Percentiles rank a stretch among this genome's conserved stretches.
Conservation (phyloP, 2,888 invertebrate genomes). For the Helicoverpa assulta region DNA sequence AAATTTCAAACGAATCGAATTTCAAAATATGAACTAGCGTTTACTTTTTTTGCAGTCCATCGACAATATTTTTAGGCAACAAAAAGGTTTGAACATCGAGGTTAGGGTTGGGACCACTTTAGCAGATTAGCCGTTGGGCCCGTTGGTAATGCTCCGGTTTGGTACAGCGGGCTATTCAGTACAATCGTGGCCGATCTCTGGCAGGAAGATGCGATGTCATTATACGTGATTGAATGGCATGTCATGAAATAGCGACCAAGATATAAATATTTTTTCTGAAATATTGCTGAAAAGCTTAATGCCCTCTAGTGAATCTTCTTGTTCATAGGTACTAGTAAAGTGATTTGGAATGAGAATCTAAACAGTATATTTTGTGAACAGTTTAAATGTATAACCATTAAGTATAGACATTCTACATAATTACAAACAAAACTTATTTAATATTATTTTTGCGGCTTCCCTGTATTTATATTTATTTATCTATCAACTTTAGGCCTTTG, state of each 20-base stretch:
- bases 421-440: too few species aligned
- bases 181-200: constrained; percentile 67
- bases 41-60: constrained; percentile 21
- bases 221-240: constrained; percentile 71
- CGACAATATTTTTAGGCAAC: constrained; percentile 70
- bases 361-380: too few species aligned
- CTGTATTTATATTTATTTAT: too few species aligned
- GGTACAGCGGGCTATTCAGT: constrained; percentile 52
- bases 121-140: constrained; percentile 78
- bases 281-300: constrained; percentile 10
- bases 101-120: constrained; percentile 76
- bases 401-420: too few species aligned
- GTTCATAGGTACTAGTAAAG: too few species aligned
- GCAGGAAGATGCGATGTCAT: constrained; percentile 71
- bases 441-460: too few species aligned
- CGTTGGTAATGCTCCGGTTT: constrained; percentile 76
- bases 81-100: constrained; percentile 65
- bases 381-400: too few species aligned
- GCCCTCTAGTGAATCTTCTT: neutral
- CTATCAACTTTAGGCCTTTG: too few species aligned
- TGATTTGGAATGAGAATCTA: too few species aligned
- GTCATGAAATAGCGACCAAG: constrained; percentile 60
- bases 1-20: neutral
- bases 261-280: constrained; percentile 29
- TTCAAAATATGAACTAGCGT: constrained; percentile 34